Evolutionary conservation across 2,888 invertebrate species (phyloP).

Genomic region (Acanthosepion lycidas): DNA sequence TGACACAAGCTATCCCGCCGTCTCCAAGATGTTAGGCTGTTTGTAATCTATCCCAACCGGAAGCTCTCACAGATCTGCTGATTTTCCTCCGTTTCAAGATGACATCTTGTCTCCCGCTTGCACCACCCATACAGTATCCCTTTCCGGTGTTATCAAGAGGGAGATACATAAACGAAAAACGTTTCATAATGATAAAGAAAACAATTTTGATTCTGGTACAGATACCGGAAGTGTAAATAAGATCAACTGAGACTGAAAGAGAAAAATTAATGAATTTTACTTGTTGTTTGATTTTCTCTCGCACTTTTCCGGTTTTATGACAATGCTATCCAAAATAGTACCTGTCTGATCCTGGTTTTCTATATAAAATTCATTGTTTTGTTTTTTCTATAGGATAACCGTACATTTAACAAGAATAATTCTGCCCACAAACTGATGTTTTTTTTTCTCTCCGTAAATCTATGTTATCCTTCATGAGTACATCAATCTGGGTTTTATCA

Average conservation of each 20-base stretch:
- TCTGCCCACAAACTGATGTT: no score
- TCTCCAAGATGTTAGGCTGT: neutral
- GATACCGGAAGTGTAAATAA: neutral
- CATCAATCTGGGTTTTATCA: no score
- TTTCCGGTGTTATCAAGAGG: neutral
- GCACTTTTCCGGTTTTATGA: no score
- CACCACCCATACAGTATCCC: neutral
- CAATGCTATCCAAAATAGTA: no score
- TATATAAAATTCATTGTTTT: no score
- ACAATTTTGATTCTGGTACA: neutral
- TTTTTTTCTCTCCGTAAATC: no score
- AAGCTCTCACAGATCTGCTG: neutral
- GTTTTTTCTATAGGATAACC: no score
- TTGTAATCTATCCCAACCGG: neutral
- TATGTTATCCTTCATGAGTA: no score
- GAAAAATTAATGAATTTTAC: neutral
- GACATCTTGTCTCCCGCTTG: conserved; percentile 12
- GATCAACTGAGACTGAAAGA: neutral
- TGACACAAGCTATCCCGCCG: neutral
- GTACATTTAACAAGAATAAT: no score
- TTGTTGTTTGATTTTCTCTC: no score
- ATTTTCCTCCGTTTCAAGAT: neutral
- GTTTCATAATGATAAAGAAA: neutral
- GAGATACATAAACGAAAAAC: neutral
- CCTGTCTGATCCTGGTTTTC: no score